Conservation (phyloP, 2,888 invertebrate genomes). For the Thecophora atra region DNA sequence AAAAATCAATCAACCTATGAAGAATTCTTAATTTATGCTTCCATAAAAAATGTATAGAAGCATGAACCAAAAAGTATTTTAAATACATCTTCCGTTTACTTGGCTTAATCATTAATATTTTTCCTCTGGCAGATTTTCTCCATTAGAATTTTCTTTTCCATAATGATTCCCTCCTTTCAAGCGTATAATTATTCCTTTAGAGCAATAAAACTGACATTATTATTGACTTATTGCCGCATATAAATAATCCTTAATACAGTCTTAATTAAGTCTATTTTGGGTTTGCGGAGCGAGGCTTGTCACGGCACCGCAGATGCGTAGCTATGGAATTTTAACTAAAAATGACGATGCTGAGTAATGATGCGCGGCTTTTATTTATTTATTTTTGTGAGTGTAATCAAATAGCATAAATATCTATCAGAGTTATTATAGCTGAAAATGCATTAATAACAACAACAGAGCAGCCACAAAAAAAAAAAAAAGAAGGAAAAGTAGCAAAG, state of each 20-base stretch:
- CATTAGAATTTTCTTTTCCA: too few relatives aligned
- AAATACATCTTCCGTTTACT: too few relatives aligned
- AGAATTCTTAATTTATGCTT: too few relatives aligned
- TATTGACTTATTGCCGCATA: constrained; percentile 56
- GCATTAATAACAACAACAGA: neutral
- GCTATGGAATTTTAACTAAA: neutral
- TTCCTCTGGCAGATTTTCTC: too few relatives aligned
- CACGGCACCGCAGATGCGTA: neutral
- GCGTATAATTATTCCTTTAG: neutral
- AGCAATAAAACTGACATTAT: constrained; percentile 60
- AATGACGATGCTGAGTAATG: constrained; percentile 3
- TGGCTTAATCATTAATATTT: too few relatives aligned
- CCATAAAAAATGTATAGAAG: too few relatives aligned
- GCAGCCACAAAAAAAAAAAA: neutral
- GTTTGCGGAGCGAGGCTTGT: neutral
- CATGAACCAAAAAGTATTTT: too few relatives aligned
- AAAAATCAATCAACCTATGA: too few relatives aligned
- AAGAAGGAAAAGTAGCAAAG: too few relatives aligned
- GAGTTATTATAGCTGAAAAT: neutral
- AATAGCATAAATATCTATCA: constrained; percentile 23
- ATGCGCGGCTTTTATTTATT: constrained; percentile 6
- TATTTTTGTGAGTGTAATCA: neutral
- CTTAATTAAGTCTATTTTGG: constrained; percentile 16
- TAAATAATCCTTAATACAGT: constrained; percentile 22
- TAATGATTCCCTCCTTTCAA: neutral